phyloP scores from a whole-genome alignment of 2,888 invertebrate species.

The Gonocerus acuteangulatus region DNA sequence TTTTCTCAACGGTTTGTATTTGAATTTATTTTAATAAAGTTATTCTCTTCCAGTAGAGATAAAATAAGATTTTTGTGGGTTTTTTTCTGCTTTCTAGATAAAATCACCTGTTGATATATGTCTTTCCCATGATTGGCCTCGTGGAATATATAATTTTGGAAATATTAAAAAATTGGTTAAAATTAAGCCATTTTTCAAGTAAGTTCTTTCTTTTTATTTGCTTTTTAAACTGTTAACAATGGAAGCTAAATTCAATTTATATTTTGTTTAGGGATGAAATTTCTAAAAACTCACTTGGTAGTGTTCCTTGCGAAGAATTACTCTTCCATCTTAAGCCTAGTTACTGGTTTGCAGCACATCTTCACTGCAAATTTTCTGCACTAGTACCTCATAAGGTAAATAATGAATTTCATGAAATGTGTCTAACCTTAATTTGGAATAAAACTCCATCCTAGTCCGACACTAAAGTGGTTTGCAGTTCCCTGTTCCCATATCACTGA shows the following conservation, averaged over 20 bases:
- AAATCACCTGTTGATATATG: constrained; percentile 69
- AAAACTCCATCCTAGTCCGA: too few relatives aligned
- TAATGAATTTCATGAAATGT: too few relatives aligned
- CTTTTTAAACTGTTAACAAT: constrained; percentile 6
- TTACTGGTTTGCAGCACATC: constrained; percentile 95
- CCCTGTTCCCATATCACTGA: too few relatives aligned
- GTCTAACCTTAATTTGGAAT: too few relatives aligned
- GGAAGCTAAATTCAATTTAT: too few relatives aligned
- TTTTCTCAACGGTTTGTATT: too few relatives aligned
- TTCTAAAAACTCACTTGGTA: constrained; percentile 66
- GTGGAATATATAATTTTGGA: constrained; percentile 77
- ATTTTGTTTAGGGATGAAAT: constrained; percentile 29
- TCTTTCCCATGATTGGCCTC: constrained; percentile 96
- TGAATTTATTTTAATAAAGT: too few relatives aligned
- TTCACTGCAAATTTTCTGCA: constrained; percentile 93
- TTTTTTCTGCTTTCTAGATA: too few relatives aligned
- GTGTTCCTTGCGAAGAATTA: constrained; percentile 73
- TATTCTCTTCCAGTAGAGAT: too few relatives aligned
- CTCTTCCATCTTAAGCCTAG: constrained; percentile 71
- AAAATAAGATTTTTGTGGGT: too few relatives aligned
- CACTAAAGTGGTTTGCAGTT: too few relatives aligned
- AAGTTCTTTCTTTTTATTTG: constrained; percentile 42
- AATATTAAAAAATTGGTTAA: constrained; percentile 62
- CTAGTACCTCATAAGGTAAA: constrained; percentile 58
- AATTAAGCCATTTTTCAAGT: constrained; percentile 75